These are phyloP conservation scores for Holotrichia oblita DNA, from an alignment of 1,140 invertebrate genomes.

Conservation along the genomic window DNA sequence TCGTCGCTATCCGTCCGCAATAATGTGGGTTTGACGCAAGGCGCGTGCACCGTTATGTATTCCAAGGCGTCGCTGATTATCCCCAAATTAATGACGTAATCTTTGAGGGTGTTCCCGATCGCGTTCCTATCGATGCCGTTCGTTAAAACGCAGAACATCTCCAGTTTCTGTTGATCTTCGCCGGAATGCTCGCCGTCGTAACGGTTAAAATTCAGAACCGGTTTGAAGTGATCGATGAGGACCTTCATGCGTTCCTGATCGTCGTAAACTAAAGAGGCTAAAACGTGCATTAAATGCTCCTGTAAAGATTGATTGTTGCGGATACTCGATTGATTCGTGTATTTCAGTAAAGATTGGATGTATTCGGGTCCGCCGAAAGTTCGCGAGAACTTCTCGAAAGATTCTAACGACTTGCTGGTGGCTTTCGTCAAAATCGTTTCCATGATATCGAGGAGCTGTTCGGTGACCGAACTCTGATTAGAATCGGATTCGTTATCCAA, in stretches of 20 bases:
- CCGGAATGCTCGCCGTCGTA: conserved; percentile 88
- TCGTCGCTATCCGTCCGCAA: conserved; percentile 93
- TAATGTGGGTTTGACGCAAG: conserved; percentile 85
- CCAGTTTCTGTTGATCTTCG: conserved; percentile 86
- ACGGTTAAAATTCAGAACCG: conserved; percentile 86
- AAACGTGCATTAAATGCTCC: conserved; percentile 85
- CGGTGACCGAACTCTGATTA: conserved; percentile 76
- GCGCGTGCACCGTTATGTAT: conserved; percentile 87
- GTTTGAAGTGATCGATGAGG: conserved; percentile 89
- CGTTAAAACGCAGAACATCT: conserved; percentile 92
- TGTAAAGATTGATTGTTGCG: conserved; percentile 80
- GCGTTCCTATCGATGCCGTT: conserved; percentile 92
- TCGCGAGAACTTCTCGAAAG: conserved; percentile 81
- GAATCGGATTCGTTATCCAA: conserved; percentile 70
- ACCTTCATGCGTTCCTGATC: conserved; percentile 95
- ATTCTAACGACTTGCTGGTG: conserved; percentile 79
- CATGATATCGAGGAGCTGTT: conserved; percentile 89
- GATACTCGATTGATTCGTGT: conserved; percentile 77
- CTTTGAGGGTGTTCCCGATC: conserved; percentile 92
- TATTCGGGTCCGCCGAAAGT: conserved; percentile 88
- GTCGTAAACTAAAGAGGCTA: conserved; percentile 92
- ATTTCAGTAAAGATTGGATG: conserved; percentile 79
- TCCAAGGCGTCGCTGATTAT: conserved; percentile 88
- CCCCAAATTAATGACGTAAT: conserved; percentile 87
- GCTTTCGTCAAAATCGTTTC: conserved; percentile 92